phyloP scores from a whole-genome alignment of 2,797 vertebrate genomes.

The Florisuga fusca region DNA sequence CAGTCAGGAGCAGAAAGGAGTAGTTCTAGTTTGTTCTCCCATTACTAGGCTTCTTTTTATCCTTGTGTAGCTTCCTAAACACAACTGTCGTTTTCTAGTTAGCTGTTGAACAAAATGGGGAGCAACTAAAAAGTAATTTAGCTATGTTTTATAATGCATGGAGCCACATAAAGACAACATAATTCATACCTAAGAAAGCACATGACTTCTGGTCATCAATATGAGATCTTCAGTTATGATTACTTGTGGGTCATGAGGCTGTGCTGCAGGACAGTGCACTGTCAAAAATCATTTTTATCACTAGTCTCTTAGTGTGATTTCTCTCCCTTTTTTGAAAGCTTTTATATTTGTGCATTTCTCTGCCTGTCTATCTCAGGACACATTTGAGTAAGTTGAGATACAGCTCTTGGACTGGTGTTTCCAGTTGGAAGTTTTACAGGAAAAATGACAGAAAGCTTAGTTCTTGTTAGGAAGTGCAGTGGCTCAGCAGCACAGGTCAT shows the following conservation, averaged over 20 bases:
- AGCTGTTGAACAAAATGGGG: background rate
- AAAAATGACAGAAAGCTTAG: constrained; percentile 12
- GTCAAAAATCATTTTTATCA: background rate
- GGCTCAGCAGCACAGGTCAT: constrained; percentile 31
- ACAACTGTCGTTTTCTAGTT: background rate
- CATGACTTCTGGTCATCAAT: background rate
- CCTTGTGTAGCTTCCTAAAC: background rate
- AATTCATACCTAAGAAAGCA: background rate
- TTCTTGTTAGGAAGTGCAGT: background rate
- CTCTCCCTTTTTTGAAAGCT: background rate
- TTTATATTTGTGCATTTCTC: background rate
- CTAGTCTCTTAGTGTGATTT: background rate
- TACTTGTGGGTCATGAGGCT: background rate
- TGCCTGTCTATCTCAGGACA: background rate
- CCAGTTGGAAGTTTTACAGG: background rate
- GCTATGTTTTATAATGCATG: background rate
- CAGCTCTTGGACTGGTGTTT: background rate
- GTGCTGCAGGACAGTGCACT: background rate
- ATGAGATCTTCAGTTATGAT: background rate
- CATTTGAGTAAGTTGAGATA: background rate
- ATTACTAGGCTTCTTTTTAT: background rate
- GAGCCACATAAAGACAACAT: background rate
- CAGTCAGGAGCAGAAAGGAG: background rate
- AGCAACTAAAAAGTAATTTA: background rate
- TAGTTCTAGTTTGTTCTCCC: background rate